Evolutionary conservation across 1,140 invertebrate species (phyloP).

Genomic region (Bombyx mori): DNA sequence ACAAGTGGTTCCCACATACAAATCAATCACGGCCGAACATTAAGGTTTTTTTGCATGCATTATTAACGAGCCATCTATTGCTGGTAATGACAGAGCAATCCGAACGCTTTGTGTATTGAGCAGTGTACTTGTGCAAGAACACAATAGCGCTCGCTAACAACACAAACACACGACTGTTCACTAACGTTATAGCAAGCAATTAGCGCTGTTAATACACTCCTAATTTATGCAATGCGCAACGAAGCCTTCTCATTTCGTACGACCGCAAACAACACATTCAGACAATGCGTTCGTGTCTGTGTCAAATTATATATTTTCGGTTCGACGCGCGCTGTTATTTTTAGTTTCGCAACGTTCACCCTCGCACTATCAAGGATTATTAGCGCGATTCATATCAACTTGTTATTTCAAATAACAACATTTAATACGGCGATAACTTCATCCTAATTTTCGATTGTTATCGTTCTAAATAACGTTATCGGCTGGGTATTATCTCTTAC

Average conservation of each 20-base stretch:
- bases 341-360: conserved; percentile 29
- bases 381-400: conserved; percentile 23
- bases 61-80: conserved; percentile 34
- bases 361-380: conserved; percentile 21
- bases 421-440: conserved; percentile 18
- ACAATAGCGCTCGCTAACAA: conserved; percentile 42
- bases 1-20: conserved; percentile 41
- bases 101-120: conserved; percentile 27
- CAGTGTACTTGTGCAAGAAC: conserved; percentile 21
- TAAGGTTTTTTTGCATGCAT: conserved; percentile 41
- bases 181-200: conserved; percentile 40
- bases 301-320: conserved; percentile 24
- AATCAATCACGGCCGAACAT: conserved; percentile 47
- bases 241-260: conserved; percentile 10
- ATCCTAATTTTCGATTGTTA: conserved; percentile 19
- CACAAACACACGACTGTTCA: conserved; percentile 42
- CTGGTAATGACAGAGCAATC: conserved; percentile 42
- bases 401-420: conserved; percentile 31
- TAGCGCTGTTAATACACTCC: conserved; percentile 42
- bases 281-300: conserved; percentile 20
- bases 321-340: conserved; percentile 27
- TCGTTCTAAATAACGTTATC: conserved; percentile 17
- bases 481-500: conserved; percentile 14
- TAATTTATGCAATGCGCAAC: conserved; percentile 29
- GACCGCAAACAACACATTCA: conserved; percentile 12